Evolutionary conservation across 1,140 invertebrate species (phyloP).

Genomic region (Zaprionus lachaisei): DNA sequence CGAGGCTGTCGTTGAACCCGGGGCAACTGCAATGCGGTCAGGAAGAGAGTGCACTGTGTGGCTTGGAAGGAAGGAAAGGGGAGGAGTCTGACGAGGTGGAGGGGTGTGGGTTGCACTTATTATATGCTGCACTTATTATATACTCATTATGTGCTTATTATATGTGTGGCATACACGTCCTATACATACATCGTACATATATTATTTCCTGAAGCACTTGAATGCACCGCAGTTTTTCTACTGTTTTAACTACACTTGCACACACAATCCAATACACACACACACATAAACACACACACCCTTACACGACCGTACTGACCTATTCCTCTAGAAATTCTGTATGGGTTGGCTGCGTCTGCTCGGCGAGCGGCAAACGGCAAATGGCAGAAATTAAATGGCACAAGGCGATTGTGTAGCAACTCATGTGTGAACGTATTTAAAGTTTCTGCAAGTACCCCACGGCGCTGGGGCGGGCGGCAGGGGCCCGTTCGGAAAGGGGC

Average conservation of each 20-base stretch:
- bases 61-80: too few species aligned
- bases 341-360: conserved; percentile 46
- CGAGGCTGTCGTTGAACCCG: conserved; percentile 81
- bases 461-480: background rate
- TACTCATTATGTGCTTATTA: conserved; percentile 57
- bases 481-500: background rate
- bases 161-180: conserved; percentile 7
- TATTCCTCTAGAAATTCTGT: conserved; percentile 78
- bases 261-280: conserved; percentile 33
- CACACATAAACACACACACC: conserved; percentile 40
- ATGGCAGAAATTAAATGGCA: conserved; percentile 40
- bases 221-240: conserved; percentile 20
- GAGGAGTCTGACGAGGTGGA: background rate
- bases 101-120: conserved; percentile 42
- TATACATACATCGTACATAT: conserved; percentile 10
- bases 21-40: conserved; percentile 54
- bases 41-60: conserved; percentile 5
- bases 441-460: background rate
- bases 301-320: conserved; percentile 75
- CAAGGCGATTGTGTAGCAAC: conserved; percentile 51
- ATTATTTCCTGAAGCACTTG: conserved; percentile 45
- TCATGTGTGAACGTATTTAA: conserved; percentile 61
- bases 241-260: conserved; percentile 34
- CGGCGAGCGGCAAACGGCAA: conserved; percentile 40
- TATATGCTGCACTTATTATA: conserved; percentile 45